Conservation (phyloP, 64 coral and sea anemone genomes). For the Cladopsammia gracilis region DNA sequence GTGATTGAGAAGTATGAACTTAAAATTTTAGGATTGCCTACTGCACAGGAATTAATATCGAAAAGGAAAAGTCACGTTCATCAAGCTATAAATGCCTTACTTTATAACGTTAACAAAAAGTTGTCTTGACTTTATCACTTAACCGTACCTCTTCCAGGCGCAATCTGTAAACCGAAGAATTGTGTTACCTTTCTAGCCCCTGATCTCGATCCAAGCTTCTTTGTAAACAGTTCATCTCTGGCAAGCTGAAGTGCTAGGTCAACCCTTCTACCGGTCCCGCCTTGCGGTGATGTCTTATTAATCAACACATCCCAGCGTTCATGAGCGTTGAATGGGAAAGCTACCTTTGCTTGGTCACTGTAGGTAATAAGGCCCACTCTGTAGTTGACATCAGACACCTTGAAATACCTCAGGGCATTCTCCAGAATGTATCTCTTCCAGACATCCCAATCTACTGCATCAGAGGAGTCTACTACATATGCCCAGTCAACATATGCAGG, state of each 20-base stretch:
- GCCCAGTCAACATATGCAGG: conserved; percentile 43
- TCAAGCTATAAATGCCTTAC: no score
- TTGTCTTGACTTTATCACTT: no score
- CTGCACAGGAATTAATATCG: no score
- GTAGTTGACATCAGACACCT: conserved; percentile 8
- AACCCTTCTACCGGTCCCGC: conserved; percentile 19
- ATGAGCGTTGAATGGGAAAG: conserved; percentile 22
- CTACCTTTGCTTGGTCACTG: conserved; percentile 45
- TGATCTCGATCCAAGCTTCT: background rate
- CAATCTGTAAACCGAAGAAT: no score
- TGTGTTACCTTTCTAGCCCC: conserved; percentile 2
- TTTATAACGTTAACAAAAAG: no score
- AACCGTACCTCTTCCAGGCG: no score
- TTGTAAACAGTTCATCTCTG: conserved; percentile 25
- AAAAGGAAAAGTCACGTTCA: no score
- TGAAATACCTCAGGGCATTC: conserved; percentile 49
- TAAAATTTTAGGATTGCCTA: no score
- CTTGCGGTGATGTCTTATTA: background rate
- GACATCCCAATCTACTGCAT: conserved; percentile 54
- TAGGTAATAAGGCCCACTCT: conserved; percentile 55
- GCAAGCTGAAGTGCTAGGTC: conserved; percentile 24
- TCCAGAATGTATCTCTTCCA: conserved; percentile 50
- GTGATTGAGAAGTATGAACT: no score
- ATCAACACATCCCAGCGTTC: conserved; percentile 22
- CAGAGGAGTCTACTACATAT: conserved; percentile 70